These are phyloP conservation scores for Papilio protenor DNA, from an alignment of 2,888 invertebrate species.

Conservation along the genomic window DNA sequence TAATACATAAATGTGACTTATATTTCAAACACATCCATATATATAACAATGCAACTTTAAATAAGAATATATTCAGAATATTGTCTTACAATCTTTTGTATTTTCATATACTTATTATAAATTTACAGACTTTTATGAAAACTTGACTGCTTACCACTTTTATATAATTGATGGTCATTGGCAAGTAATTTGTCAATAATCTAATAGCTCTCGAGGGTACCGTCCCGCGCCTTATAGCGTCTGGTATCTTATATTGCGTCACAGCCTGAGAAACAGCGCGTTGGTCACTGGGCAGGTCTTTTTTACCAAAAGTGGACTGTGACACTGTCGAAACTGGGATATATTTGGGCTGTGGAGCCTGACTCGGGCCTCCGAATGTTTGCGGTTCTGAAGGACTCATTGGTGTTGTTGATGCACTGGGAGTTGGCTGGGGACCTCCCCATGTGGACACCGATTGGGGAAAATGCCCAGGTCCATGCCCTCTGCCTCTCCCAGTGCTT, in stretches of 20 bases:
- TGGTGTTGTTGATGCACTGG: background rate
- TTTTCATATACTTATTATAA: background rate
- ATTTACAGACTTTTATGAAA: background rate
- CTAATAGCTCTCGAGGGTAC: conserved; percentile 55
- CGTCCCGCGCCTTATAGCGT: conserved; percentile 67
- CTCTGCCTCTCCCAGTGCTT: conserved; percentile 7
- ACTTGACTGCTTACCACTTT: conserved; percentile 66
- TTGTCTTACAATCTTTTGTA: background rate
- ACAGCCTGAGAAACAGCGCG: background rate
- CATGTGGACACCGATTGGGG: background rate
- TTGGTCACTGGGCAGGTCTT: conserved; percentile 5
- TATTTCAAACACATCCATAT: too few relatives aligned
- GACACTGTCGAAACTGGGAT: conserved; percentile 17
- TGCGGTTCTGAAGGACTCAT: background rate
- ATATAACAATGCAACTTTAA: background rate
- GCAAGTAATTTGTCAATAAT: conserved; percentile 87
- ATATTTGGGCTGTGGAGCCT: background rate
- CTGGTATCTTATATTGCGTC: conserved; percentile 60
- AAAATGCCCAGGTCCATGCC: background rate
- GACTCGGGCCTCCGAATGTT: background rate
- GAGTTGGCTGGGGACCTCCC: background rate
- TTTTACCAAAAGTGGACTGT: conserved; percentile 31
- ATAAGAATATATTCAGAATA: background rate
- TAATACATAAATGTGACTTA: too few relatives aligned
- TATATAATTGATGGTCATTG: conserved; percentile 79